These are phyloP conservation scores for Paedocypris micromegethes DNA, from an alignment of 2,797 vertebrate genomes.

Conservation along the genomic window DNA sequence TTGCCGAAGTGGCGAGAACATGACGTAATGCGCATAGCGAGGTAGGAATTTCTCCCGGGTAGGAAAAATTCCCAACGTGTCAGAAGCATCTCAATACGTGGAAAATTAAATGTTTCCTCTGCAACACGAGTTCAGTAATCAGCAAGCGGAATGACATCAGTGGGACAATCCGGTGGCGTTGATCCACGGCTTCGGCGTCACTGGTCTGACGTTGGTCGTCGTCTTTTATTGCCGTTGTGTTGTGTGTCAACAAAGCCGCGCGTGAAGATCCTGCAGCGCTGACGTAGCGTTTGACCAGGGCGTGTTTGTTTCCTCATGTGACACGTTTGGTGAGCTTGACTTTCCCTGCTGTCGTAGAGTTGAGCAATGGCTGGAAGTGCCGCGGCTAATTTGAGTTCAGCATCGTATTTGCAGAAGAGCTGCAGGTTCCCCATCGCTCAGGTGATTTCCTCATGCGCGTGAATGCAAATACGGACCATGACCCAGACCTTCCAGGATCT, in stretches of 20 bases:
- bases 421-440: slow-evolving; percentile 16
- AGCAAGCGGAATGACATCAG: slow-evolving; percentile 39
- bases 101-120: slow-evolving; percentile 22
- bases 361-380: slow-evolving; percentile 24
- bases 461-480: background rate
- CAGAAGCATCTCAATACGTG: background rate
- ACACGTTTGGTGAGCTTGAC: slow-evolving; percentile 18
- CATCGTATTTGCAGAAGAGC: slow-evolving; percentile 5
- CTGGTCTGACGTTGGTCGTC: slow-evolving; percentile 24
- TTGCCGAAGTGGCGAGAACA: too few species aligned
- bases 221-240: slow-evolving; percentile 35
- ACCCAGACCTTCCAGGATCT: too few species aligned
- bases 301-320: slow-evolving; percentile 41
- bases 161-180: slow-evolving; percentile 10
- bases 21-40: too few species aligned
- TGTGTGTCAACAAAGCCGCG: slow-evolving; percentile 46
- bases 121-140: slow-evolving; percentile 11
- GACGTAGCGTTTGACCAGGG: slow-evolving; percentile 59
- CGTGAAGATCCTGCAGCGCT: slow-evolving; percentile 49
- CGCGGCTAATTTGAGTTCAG: background rate
- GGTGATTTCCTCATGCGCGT: slow-evolving; percentile 9
- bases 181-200: slow-evolving; percentile 22
- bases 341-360: slow-evolving; percentile 29
- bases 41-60: too few species aligned
- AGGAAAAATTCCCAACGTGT: background rate